Conservation (phyloP, 1,140 invertebrate species). For the Apis mellifera region Amel_HAv3.1 CM009938.2:9178501-9179000, state of each 20-base stretch:
- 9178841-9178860: background rate
- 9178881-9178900: background rate
- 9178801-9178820: background rate
- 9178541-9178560: slow-evolving; percentile 1
- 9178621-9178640: background rate
- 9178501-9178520: too few relatives aligned
- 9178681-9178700: background rate
- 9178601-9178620: background rate
- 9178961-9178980: background rate
- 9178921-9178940: background rate
- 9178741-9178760: background rate
- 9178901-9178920: slow-evolving; percentile 2
- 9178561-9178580: background rate
- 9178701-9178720: background rate
- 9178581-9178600: slow-evolving; percentile 1
- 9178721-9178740: background rate
- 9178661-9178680: background rate
- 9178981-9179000: background rate
- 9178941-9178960: background rate
- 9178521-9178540: too few relatives aligned
- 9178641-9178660: background rate
- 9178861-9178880: slow-evolving; percentile 20
- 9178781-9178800: background rate
- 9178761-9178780: background rate
- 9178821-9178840: background rate